Conservation (phyloP, 2,888 invertebrate species). For the Shargacucullia verbasci region DNA sequence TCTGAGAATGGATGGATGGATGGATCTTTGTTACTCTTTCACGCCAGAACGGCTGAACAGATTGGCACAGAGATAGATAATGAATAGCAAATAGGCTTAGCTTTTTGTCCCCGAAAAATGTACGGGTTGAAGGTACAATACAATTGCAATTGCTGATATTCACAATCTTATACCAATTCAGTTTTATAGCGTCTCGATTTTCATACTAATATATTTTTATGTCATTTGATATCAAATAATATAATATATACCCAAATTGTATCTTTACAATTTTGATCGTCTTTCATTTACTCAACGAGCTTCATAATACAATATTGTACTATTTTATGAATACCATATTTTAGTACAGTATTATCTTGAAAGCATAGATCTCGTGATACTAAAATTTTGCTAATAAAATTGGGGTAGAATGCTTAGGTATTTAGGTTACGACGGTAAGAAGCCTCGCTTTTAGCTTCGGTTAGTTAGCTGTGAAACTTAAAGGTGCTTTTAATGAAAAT, state of each 20-base stretch:
- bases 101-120: too few species aligned
- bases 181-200: constrained; percentile 24
- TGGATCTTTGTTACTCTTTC: too few species aligned
- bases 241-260: constrained; percentile 42
- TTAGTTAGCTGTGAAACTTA: constrained; percentile 15
- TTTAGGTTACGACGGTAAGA: constrained; percentile 11
- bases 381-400: constrained; percentile 39
- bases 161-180: constrained; percentile 31
- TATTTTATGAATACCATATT: constrained; percentile 37
- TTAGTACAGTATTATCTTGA: constrained; percentile 37
- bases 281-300: constrained; percentile 30
- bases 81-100: too few species aligned
- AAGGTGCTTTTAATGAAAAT: constrained; percentile 25
- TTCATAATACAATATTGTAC: constrained; percentile 23
- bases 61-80: too few species aligned
- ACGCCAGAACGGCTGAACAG: too few species aligned
- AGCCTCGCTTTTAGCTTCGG: constrained; percentile 7
- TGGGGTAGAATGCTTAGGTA: constrained; percentile 5
- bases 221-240: constrained; percentile 44
- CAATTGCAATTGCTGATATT: constrained; percentile 22
- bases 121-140: too few species aligned
- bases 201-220: constrained; percentile 41
- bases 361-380: constrained; percentile 11
- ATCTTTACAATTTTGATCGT: constrained; percentile 44
- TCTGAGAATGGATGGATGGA: too few species aligned